Base-by-base conservation (phyloP, 2,797 vertebrate genomes). In the Sebastes dallii region DNA sequence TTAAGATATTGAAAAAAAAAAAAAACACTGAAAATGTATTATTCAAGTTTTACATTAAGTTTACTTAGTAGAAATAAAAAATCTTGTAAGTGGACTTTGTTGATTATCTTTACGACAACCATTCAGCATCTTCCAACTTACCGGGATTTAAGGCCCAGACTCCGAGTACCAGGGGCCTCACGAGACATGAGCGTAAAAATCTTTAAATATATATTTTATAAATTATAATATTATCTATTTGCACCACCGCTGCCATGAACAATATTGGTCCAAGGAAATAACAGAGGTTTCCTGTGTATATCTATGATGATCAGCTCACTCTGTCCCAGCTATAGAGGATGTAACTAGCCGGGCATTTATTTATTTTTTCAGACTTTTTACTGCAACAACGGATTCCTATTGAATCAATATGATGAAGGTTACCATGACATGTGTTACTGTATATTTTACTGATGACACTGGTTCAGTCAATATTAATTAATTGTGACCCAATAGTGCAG, bases 321-420 rank as follows among this genome's bases (percentile, higher is more conserved):
- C 8, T 20, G 16, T 6, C 59, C 29, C 2, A 18, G 29, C 29
- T 0, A 27, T 0, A 27, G 25, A 58, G 7, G 24, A 30, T 18
- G 58, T 5, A 30, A 60, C 58, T 30, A 13, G 58, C 0, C 8
- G 14, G 14, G 8, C 16, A 29, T 59, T 59, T 59, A 16, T 2
- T 59, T 46, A 18, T 46, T 46, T 46, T 46, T 46, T 18, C 29
- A 4, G 25, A 18, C 16, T 29, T 0, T 59, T 59, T 29, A 59
- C 0, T 29, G 25, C 4, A 59, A 59, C 25, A 59, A 60, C 8
- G 0, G 27, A 30, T 60, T 30, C 0, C 0, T 59, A 18, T 30
- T 59, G 10, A 61, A 32, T 32, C 59, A 34, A 34, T n/a, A 61
- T n/a, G 7, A 62, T 11, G 10, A n/a, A 62, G 3, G 3, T 61